Evolutionary conservation across 2,888 invertebrate genomes (phyloP).

Genomic region (Drosophila pseudotalamancana): DNA sequence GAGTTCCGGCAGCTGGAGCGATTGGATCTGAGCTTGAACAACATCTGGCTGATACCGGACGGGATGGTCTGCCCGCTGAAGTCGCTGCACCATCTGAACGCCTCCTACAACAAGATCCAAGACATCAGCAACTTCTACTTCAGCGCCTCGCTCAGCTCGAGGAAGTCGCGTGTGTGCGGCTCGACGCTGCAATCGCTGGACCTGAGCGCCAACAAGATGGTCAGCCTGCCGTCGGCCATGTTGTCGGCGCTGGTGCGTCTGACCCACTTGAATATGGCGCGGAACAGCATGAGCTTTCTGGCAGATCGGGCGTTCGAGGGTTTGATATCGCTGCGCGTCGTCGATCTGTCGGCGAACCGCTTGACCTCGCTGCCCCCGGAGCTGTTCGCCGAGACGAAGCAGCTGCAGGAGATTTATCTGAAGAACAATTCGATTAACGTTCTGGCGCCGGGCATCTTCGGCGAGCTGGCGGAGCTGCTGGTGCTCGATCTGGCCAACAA

Average conservation of each 20-base stretch:
- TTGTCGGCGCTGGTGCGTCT: slow-evolving; percentile 92
- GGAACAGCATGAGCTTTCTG: slow-evolving; percentile 94
- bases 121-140: slow-evolving; percentile 94
- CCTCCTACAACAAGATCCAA: slow-evolving; percentile 94
- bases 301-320: slow-evolving; percentile 93
- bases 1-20: slow-evolving; percentile 92
- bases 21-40: slow-evolving; percentile 93
- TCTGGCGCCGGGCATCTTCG: slow-evolving; percentile 92
- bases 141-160: slow-evolving; percentile 86
- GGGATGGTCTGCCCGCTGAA: slow-evolving; percentile 93
- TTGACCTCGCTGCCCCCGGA: slow-evolving; percentile 94
- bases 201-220: slow-evolving; percentile 93
- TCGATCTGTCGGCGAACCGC: slow-evolving; percentile 95
- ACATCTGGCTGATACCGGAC: slow-evolving; percentile 94
- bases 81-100: slow-evolving; percentile 91
- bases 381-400: slow-evolving; percentile 92
- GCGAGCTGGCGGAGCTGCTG: slow-evolving; percentile 91
- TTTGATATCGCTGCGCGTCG: slow-evolving; percentile 91
- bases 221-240: slow-evolving; percentile 91
- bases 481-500: slow-evolving; percentile 93
- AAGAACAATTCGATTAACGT: slow-evolving; percentile 96
- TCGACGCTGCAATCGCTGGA: slow-evolving; percentile 92
- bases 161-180: slow-evolving; percentile 84
- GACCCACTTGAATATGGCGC: slow-evolving; percentile 91
- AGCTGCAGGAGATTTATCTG: slow-evolving; percentile 94